A percentile compares a stretch with the other conserved stretches of the same genome.
Conservation (phyloP, 2,113 vertebrate species). For the Tychaedon coryphoeus region DNA sequence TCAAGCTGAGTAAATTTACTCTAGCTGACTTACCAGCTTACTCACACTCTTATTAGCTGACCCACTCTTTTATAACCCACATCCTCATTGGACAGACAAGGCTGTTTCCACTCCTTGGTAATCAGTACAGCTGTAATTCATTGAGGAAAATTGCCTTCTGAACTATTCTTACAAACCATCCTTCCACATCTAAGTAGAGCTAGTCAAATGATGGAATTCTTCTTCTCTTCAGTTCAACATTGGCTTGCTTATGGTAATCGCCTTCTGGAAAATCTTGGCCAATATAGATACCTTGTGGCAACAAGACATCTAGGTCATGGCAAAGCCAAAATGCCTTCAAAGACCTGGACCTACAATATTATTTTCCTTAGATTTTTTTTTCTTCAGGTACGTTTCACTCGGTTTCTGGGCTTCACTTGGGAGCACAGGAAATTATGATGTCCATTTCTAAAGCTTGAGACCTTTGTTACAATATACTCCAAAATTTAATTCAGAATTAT, state of each 20-base stretch:
- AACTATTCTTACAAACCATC: no score
- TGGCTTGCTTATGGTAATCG: background rate
- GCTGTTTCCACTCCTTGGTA: no score
- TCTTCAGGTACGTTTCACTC: background rate
- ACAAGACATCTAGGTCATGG: background rate
- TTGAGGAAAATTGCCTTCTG: no score
- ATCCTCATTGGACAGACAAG: no score
- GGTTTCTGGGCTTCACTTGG: background rate
- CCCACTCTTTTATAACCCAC: no score
- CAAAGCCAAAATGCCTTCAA: background rate
- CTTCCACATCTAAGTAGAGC: background rate
- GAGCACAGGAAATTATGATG: background rate
- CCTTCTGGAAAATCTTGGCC: background rate
- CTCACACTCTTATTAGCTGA: no score
- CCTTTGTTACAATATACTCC: background rate
- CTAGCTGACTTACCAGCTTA: no score
- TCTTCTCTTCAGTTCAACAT: background rate
- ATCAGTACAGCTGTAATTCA: no score
- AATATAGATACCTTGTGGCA: background rate
- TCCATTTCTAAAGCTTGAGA: background rate
- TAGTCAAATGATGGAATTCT: background rate
- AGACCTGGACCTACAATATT: background rate
- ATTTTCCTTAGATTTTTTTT: background rate
- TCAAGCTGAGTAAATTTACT: no score
- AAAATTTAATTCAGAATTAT: background rate